Conservation (phyloP, 2,113 vertebrate species). For the Arvicanthis niloticus region DNA sequence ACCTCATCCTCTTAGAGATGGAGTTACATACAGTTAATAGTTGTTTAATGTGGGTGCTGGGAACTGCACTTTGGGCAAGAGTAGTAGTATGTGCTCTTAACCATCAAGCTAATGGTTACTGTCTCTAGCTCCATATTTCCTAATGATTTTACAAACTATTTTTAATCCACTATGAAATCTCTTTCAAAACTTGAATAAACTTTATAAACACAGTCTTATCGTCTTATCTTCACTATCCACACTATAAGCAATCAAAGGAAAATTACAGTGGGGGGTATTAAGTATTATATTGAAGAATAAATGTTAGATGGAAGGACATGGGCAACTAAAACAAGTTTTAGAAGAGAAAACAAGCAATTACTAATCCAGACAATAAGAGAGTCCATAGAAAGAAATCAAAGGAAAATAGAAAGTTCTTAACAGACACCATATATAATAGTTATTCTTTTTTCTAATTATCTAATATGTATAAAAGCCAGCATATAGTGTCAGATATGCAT, state of each 20-base stretch:
- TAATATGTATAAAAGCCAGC: background rate
- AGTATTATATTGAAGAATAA: background rate
- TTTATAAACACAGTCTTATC: slow-evolving; percentile 1
- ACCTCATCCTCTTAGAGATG: background rate
- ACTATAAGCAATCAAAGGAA: slow-evolving; percentile 11
- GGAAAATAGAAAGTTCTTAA: slow-evolving; percentile 35
- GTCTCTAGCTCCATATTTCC: background rate
- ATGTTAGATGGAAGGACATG: background rate
- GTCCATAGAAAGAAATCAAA: slow-evolving; percentile 35
- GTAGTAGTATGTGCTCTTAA: too few relatives aligned
- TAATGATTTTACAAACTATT: slow-evolving; percentile 36
- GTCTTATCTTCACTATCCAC: background rate
- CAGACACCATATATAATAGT: background rate
- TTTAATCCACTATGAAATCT: slow-evolving; percentile 55
- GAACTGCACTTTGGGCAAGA: background rate
- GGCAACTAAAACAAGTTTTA: slow-evolving; percentile 38
- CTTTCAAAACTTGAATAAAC: slow-evolving; percentile 60
- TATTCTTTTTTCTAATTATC: background rate
- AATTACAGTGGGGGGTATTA: background rate
- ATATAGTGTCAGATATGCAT: slow-evolving; percentile 7
- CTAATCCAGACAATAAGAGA: background rate
- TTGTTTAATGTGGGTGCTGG: background rate
- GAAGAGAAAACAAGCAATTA: slow-evolving; percentile 30
- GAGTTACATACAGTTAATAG: background rate
- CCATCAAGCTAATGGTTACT: too few relatives aligned